Evolutionary conservation across 2,113 vertebrate species (phyloP).

Genomic region (Osmerus mordax): DNA sequence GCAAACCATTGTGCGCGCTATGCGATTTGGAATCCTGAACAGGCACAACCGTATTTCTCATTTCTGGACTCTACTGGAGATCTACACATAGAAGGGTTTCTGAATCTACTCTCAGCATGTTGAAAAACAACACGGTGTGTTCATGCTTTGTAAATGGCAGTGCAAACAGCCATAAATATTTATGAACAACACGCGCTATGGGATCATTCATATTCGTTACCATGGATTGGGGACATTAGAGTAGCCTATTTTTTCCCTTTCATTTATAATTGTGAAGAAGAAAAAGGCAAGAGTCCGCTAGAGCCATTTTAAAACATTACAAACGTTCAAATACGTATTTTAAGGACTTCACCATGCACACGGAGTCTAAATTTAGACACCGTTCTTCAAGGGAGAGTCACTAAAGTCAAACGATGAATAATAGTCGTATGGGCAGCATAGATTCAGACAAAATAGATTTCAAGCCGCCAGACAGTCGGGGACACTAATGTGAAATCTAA

Average conservation of each 20-base stretch:
- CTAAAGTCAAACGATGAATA: background rate
- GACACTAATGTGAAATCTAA: constrained; percentile 17
- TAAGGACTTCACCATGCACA: too few relatives aligned
- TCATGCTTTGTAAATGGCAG: background rate
- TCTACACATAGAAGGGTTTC: background rate
- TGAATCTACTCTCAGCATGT: background rate
- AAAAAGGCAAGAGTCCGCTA: too few relatives aligned
- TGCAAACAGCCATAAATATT: background rate
- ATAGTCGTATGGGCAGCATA: background rate
- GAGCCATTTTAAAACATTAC: too few relatives aligned
- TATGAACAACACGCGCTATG: background rate
- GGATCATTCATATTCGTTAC: too few relatives aligned
- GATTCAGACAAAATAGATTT: background rate
- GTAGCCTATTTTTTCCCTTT: too few relatives aligned
- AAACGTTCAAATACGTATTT: too few relatives aligned
- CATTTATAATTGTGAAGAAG: too few relatives aligned
- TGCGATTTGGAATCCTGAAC: background rate
- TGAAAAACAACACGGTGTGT: background rate
- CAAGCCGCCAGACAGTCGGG: constrained; percentile 15
- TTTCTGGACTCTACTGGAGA: background rate
- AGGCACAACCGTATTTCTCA: background rate
- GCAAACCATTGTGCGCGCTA: background rate
- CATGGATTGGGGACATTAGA: too few relatives aligned
- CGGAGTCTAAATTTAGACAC: background rate
- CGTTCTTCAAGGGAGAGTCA: background rate